Evolutionary conservation across 1,140 invertebrate genomes (phyloP).

Genomic region (Dinoponera quadriceps): DNA sequence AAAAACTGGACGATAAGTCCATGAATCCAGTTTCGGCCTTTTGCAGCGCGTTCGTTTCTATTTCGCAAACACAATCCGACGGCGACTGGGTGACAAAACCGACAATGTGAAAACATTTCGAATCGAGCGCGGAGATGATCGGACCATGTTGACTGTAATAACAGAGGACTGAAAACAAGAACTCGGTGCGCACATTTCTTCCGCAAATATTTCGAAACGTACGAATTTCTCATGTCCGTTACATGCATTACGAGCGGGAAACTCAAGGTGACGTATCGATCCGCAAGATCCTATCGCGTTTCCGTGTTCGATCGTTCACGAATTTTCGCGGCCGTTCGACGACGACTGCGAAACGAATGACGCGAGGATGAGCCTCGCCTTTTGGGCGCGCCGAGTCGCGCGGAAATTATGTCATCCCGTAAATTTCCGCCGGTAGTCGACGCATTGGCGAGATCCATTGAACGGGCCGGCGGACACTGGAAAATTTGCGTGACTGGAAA

Average conservation of each 20-base stretch:
- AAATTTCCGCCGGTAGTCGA: conserved; percentile 61
- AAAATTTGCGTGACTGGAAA: conserved; percentile 65
- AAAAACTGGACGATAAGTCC: background rate
- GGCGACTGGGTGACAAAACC: background rate
- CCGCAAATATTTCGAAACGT: background rate
- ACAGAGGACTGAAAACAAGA: background rate
- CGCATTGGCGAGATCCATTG: conserved; percentile 44
- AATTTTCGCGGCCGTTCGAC: conserved; percentile 34
- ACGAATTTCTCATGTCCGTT: background rate
- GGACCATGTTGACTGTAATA: background rate
- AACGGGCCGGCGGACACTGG: conserved; percentile 26
- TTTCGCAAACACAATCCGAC: background rate
- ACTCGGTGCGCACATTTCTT: background rate
- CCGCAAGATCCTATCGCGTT: background rate
- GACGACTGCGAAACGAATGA: conserved; percentile 11
- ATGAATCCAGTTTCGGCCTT: background rate
- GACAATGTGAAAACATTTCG: background rate
- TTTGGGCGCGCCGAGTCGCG: conserved; percentile 7
- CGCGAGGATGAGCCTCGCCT: background rate
- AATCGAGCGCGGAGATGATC: background rate
- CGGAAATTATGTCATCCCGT: conserved; percentile 68
- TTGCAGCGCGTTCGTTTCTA: background rate
- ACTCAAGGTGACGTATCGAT: conserved; percentile 17
- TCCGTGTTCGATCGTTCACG: conserved; percentile 17
- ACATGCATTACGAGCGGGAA: too few species aligned